Evolutionary conservation across 2,888 invertebrate species (phyloP).

Genomic region (Corythucha ciliata): DNA sequence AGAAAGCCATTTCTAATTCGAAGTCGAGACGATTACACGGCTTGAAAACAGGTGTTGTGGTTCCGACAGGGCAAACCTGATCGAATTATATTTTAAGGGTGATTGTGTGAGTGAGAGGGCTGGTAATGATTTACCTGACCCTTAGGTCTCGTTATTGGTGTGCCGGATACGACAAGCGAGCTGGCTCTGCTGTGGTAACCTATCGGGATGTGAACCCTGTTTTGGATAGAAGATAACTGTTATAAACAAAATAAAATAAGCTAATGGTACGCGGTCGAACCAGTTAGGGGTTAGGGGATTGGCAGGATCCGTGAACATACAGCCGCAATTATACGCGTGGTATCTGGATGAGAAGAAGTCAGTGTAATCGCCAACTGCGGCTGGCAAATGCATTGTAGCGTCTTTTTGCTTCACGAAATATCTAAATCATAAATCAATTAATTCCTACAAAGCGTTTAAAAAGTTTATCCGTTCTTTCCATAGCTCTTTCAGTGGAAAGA

Average conservation of each 20-base stretch:
- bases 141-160: conserved; percentile 76
- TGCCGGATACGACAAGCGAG: conserved; percentile 89
- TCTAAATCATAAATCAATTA: conserved; percentile 45
- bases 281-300: conserved; percentile 96
- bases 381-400: conserved; percentile 86
- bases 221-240: not conserved
- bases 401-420: conserved; percentile 66
- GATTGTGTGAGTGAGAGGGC: too few species aligned
- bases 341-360: conserved; percentile 97
- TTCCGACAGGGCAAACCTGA: conserved; percentile 57
- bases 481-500: too few species aligned
- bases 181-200: conserved; percentile 97
- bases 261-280: too few species aligned
- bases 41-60: conserved; percentile 74
- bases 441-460: too few species aligned
- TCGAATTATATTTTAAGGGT: too few species aligned
- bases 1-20: conserved; percentile 95
- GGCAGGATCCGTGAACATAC: conserved; percentile 92
- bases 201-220: conserved; percentile 64
- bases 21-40: conserved; percentile 86
- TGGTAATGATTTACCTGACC: conserved; percentile 64
- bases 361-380: conserved; percentile 91
- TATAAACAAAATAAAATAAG: conserved; percentile 9
- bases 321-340: conserved; percentile 95
- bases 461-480: too few species aligned